These are phyloP conservation scores for Aythya baeri DNA, from an alignment of 2,113 vertebrate genomes.

Conservation along the genomic window DNA sequence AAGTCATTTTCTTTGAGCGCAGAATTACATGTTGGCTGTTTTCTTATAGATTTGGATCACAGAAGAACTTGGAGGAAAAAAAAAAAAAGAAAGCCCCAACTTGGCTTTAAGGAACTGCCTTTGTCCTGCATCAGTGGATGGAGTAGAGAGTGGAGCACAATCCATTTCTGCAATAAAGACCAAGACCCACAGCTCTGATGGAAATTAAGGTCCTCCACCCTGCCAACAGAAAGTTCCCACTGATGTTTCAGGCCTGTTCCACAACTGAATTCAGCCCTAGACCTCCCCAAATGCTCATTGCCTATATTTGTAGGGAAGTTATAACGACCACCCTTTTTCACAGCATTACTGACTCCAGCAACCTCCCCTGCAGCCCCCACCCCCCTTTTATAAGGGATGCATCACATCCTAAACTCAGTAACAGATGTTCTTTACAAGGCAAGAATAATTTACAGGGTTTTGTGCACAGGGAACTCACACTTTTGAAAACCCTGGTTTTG, in stretches of 20 bases:
- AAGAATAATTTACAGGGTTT: not conserved
- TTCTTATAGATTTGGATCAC: conserved; percentile 34
- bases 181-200: not conserved
- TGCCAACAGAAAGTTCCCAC: not conserved
- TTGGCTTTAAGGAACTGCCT: conserved; percentile 22
- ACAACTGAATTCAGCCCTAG: not conserved
- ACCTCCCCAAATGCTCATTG: not conserved
- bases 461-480: not conserved
- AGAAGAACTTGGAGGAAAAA: not conserved
- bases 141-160: not conserved
- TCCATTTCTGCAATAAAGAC: not conserved
- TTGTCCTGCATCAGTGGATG: not conserved
- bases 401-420: conserved; percentile 29
- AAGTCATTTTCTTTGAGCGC: not conserved
- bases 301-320: not conserved
- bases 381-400: not conserved
- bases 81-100: not conserved
- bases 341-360: not conserved
- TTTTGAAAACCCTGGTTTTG: not conserved
- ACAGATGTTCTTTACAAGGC: conserved; percentile 49
- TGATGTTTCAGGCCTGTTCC: not conserved
- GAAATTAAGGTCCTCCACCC: not conserved
- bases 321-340: not conserved
- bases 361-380: not conserved
- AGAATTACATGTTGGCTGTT: conserved; percentile 39